phyloP scores from a whole-genome alignment of 2,797 vertebrate genomes.

The Brachymystax lenok region DNA sequence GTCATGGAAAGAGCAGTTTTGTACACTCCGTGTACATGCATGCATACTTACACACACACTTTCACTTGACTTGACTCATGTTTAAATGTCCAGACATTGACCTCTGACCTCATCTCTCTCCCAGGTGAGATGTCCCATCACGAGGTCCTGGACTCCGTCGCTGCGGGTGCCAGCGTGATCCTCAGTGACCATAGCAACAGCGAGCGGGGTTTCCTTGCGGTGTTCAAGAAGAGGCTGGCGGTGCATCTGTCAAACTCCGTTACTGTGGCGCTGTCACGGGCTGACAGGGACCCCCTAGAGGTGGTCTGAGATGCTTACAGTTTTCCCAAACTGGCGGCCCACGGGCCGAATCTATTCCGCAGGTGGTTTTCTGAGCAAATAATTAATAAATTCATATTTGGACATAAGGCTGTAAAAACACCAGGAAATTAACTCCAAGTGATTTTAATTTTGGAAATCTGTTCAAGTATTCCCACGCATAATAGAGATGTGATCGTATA shows the following conservation, averaged over 20 bases:
- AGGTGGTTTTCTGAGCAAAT: too few relatives aligned
- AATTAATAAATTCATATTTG: too few relatives aligned
- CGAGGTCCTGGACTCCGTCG: constrained; percentile 86
- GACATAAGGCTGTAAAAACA: too few relatives aligned
- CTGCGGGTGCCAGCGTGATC: constrained; percentile 86
- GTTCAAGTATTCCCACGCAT: too few relatives aligned
- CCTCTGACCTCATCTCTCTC: background rate
- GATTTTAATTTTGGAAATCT: too few relatives aligned
- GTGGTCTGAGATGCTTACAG: constrained; percentile 71
- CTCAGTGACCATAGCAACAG: constrained; percentile 97
- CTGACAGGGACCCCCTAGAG: constrained; percentile 87
- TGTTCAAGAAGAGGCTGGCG: constrained; percentile 79
- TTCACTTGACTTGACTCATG: background rate
- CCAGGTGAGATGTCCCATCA: constrained; percentile 98
- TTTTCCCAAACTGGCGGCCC: background rate
- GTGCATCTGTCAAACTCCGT: constrained; percentile 76
- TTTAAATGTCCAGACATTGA: background rate
- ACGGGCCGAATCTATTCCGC: too few relatives aligned
- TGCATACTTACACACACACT: background rate
- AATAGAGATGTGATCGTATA: too few relatives aligned
- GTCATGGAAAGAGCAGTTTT: too few relatives aligned
- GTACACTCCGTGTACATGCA: background rate
- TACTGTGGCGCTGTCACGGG: constrained; percentile 78
- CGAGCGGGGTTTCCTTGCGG: constrained; percentile 88
- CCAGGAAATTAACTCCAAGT: too few relatives aligned